phyloP scores from a whole-genome alignment of 2,888 invertebrate genomes.

The Eristalis tenax region DNA sequence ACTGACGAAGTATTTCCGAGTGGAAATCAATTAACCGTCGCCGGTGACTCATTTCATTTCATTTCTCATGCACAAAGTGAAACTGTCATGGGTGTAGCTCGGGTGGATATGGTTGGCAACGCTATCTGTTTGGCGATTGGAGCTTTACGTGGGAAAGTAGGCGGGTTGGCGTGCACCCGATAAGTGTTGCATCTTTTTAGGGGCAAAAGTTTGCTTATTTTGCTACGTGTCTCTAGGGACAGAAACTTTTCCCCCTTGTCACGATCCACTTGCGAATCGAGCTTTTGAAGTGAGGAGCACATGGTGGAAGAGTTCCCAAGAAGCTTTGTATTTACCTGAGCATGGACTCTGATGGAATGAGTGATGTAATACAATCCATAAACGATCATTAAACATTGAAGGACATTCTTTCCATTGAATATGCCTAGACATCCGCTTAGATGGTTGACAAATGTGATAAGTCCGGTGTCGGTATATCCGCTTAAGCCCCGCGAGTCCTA shows the following conservation, averaged over 20 bases:
- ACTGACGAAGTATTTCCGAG: conserved; percentile 16
- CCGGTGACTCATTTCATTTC: conserved; percentile 23
- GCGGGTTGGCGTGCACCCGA: neutral
- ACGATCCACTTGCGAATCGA: neutral
- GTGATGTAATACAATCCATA: no score
- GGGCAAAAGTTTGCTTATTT: neutral
- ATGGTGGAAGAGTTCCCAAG: no score
- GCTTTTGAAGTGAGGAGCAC: neutral
- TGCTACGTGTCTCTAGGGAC: neutral
- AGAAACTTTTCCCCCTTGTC: neutral
- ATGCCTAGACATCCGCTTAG: no score
- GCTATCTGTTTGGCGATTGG: neutral
- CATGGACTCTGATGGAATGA: no score
- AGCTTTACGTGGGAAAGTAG: conserved; percentile 45
- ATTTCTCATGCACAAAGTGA: neutral
- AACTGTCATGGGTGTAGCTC: neutral
- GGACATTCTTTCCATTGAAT: no score
- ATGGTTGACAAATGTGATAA: no score
- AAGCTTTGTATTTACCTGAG: no score
- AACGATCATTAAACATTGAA: no score
- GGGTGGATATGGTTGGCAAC: neutral
- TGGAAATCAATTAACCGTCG: conserved; percentile 32
- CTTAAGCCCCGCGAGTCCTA: no score
- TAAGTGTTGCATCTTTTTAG: conserved; percentile 33
- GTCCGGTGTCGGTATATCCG: no score